These are phyloP conservation scores for Meloidogyne hapla DNA, from an alignment of 1,140 invertebrate genomes.

Conservation along the genomic window DNA sequence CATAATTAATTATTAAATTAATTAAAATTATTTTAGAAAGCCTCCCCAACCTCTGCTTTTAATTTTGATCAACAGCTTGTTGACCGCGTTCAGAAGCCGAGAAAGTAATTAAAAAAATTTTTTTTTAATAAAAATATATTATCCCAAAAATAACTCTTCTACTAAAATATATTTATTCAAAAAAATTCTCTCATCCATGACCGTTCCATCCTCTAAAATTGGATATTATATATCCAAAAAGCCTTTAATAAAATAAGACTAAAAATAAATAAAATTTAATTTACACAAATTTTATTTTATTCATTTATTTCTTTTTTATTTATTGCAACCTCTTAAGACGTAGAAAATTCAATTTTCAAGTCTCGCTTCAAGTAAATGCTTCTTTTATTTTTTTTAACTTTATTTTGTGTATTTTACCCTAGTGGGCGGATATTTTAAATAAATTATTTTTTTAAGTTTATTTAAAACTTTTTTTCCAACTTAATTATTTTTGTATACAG, in stretches of 20 bases:
- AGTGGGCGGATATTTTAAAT: not conserved
- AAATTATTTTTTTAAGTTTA: not conserved
- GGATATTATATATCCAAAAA: not conserved
- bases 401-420: too few species aligned
- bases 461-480: too few species aligned
- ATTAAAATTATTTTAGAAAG: not conserved
- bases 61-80: not conserved
- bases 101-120: not conserved
- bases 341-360: conserved; percentile 3
- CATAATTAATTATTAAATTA: too few species aligned
- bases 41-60: not conserved
- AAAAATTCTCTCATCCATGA: not conserved
- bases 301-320: too few species aligned
- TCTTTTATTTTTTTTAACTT: not conserved
- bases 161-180: not conserved
- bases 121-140: not conserved
- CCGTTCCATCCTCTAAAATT: conserved; percentile 2
- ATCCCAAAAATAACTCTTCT: not conserved
- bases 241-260: not conserved
- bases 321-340: not conserved
- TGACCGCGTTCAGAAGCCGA: not conserved
- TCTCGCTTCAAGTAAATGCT: not conserved
- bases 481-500: too few species aligned
- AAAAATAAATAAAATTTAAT: conserved; percentile 4
- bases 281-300: not conserved